A percentile compares a stretch with the other conserved stretches of the same genome.
Evolutionary conservation across 2,113 vertebrate genomes (phyloP).

Genomic region (Otocyon megalotis): DNA sequence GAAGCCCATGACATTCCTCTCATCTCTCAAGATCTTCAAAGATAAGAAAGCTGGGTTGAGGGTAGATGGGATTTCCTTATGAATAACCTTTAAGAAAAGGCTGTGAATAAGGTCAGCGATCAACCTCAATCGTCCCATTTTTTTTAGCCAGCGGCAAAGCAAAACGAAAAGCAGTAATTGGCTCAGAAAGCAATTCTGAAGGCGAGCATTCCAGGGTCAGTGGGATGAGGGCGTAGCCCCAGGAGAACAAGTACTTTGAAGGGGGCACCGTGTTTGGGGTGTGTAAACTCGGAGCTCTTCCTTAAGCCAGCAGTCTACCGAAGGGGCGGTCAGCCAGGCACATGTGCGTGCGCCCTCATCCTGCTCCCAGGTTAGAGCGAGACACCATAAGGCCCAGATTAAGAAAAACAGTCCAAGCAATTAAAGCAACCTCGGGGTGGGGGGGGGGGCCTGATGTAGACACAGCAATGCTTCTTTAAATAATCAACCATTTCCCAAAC

Average conservation of each 20-base stretch:
- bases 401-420: background rate
- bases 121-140: background rate
- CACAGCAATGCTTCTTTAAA: background rate
- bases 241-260: background rate
- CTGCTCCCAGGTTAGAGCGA: background rate
- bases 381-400: background rate
- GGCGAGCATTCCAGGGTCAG: background rate
- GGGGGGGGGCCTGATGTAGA: background rate
- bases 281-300: background rate
- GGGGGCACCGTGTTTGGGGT: background rate
- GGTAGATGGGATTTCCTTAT: slow-evolving; percentile 31
- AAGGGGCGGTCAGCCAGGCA: background rate
- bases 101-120: background rate
- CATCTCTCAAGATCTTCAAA: background rate
- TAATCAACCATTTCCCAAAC: background rate
- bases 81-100: slow-evolving; percentile 5
- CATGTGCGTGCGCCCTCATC: background rate
- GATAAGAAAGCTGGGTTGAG: background rate
- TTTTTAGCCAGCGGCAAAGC: slow-evolving; percentile 19
- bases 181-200: background rate
- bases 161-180: slow-evolving; percentile 19
- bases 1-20: background rate
- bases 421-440: background rate
- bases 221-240: background rate
- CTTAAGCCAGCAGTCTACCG: background rate